These are phyloP conservation scores for Zophobas atratus DNA, from an alignment of 1,140 invertebrate genomes.

Conservation along the genomic window DNA sequence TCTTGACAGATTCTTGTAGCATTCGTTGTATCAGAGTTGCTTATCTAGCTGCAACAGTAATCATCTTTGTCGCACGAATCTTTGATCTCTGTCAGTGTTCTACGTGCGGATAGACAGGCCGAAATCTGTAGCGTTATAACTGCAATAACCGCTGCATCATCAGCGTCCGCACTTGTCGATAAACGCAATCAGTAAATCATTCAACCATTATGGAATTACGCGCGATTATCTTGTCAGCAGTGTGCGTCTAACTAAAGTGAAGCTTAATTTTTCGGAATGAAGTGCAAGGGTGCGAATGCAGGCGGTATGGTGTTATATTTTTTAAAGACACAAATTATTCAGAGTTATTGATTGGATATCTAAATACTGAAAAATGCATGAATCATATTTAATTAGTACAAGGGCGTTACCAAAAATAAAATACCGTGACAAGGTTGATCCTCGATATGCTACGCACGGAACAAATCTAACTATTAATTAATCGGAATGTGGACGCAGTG, in stretches of 20 bases:
- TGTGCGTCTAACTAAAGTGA: not conserved
- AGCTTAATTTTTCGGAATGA: not conserved
- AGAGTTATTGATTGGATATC: too few species aligned
- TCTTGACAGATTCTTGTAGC: too few species aligned
- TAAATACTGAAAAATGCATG: too few species aligned
- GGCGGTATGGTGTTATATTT: too few species aligned
- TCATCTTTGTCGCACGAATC: not conserved
- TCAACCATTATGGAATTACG: slow-evolving; percentile 28
- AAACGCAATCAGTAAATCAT: slow-evolving; percentile 29
- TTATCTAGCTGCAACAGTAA: not conserved
- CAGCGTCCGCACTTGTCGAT: slow-evolving; percentile 21
- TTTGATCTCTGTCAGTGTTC: slow-evolving; percentile 24
- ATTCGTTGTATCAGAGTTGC: too few species aligned
- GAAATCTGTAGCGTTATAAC: slow-evolving; percentile 8
- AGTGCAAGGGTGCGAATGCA: not conserved
- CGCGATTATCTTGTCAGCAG: slow-evolving; percentile 18
- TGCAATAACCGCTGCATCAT: slow-evolving; percentile 21
- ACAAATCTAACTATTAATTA: too few species aligned
- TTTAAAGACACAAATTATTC: too few species aligned
- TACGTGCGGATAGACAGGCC: slow-evolving; percentile 8
- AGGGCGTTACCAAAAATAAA: too few species aligned
- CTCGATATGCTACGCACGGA: too few species aligned
- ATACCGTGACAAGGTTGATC: too few species aligned
- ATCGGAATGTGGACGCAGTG: too few species aligned
- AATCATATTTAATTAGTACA: too few species aligned